A percentile compares a stretch with the other conserved stretches of the same genome.
These are phyloP conservation scores for Dissostichus mawsoni DNA, from an alignment of 2,113 vertebrate species.

Conservation along the genomic window DNA sequence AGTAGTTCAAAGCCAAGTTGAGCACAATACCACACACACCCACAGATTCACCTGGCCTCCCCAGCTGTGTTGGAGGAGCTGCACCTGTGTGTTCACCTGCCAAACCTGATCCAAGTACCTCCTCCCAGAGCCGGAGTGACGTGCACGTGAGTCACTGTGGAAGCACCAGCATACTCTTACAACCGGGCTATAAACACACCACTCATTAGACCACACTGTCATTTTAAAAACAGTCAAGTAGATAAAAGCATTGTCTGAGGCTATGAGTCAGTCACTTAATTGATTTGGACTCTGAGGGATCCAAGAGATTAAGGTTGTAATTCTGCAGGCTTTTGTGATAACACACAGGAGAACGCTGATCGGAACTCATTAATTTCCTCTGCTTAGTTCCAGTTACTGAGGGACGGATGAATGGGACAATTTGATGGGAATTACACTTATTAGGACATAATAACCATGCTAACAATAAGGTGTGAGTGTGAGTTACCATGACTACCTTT, in stretches of 20 bases:
- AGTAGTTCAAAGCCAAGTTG: constrained; percentile 45
- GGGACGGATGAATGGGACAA: constrained; percentile 30
- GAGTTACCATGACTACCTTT: constrained; percentile 23
- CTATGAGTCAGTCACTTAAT: constrained; percentile 3
- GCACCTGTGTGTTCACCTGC: constrained; percentile 72
- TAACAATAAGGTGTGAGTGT: constrained; percentile 3
- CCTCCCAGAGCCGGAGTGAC: constrained; percentile 45
- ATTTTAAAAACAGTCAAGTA: not conserved
- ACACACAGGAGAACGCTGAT: constrained; percentile 25
- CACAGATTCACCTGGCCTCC: constrained; percentile 46
- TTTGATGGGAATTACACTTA: constrained; percentile 37
- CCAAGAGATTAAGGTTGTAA: constrained; percentile 1
- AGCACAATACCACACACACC: constrained; percentile 30
- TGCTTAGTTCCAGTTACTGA: constrained; percentile 31
- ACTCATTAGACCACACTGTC: not conserved
- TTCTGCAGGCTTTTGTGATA: constrained; percentile 29
- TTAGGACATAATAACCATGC: constrained; percentile 5
- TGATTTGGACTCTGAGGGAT: constrained; percentile 32
- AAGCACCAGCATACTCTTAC: constrained; percentile 9
- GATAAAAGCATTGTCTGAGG: not conserved
- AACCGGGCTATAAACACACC: not conserved
- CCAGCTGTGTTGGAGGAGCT: constrained; percentile 62
- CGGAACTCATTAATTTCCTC: constrained; percentile 35
- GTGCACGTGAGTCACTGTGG: constrained; percentile 36
- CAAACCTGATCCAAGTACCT: constrained; percentile 79